Conservation (phyloP, 2,888 invertebrate genomes). For the Ophion ventricosus region DNA sequence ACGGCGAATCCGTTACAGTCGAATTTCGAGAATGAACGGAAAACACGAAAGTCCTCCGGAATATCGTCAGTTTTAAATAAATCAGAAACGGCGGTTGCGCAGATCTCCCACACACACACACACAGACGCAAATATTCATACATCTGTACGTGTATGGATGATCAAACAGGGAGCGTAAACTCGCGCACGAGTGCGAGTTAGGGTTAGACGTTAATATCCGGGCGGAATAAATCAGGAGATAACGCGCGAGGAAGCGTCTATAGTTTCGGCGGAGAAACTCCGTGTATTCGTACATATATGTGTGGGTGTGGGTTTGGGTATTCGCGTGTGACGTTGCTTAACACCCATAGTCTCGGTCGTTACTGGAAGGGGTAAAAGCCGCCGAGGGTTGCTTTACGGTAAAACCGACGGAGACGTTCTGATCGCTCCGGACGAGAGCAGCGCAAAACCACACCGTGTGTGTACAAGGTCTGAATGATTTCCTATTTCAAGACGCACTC, state of each 20-base stretch:
- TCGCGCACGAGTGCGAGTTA: constrained; percentile 48
- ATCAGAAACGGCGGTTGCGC: background rate
- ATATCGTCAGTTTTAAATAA: background rate
- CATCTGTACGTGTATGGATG: background rate
- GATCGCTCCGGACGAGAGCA: constrained; percentile 32
- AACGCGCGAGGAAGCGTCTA: constrained; percentile 45
- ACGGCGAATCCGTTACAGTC: constrained; percentile 2
- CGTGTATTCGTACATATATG: background rate
- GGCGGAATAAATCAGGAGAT: constrained; percentile 65
- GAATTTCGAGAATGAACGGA: background rate
- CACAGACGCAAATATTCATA: background rate
- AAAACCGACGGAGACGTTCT: constrained; percentile 49
- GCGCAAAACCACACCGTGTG: constrained; percentile 34
- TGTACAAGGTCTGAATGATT: constrained; percentile 43
- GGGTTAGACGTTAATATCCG: constrained; percentile 67
- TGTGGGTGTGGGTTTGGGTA: background rate
- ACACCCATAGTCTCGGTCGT: constrained; percentile 40
- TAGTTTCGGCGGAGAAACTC: constrained; percentile 22
- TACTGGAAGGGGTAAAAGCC: constrained; percentile 54
- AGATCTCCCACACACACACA: background rate
- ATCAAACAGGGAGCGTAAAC: constrained; percentile 20
- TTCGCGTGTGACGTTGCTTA: constrained; percentile 22
- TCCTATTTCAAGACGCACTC: constrained; percentile 49
- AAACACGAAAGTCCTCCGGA: background rate
- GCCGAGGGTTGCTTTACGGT: constrained; percentile 51